Base-by-base conservation (phyloP, 37 sponge, comb jelly and placozoan genomes). In the Diacarnus erythraeanus region DNA sequence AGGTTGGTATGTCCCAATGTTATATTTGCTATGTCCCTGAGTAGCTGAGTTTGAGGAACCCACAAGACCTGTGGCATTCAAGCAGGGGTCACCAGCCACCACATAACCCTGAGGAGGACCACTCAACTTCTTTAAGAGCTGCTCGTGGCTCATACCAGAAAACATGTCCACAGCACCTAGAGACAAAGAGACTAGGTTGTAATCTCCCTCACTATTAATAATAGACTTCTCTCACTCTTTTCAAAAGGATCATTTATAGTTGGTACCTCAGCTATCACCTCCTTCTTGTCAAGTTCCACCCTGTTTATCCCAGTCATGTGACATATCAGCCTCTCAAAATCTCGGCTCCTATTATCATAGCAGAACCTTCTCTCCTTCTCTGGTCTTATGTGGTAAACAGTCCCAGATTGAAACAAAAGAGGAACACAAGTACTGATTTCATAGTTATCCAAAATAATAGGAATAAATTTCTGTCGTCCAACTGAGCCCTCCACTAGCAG, bases 261-360 rank as follows among this genome's bases (percentile, higher is more conserved):
- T 12, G 34, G 27, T 26, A 65, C 9, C 9, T 31, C 39, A 9
- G 44, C 69, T 42, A 6, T 27, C 22, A 22, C 25, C 3, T 23
- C 37, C 37, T 38, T 56, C 17, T 42, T 10, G 39, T 84, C 73
- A 25, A 87, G n/a, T 29, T 74, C 34, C 2, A 25, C 44, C 42
- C 87, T 72, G 57, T 87, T 76, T 2, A 87, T 80, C n/a, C 87
- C 87, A 21, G 80, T 81, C 81, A 87, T 80, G 54, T 81, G 68
- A 54, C 87, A 87, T 4, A 87, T 68, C 9, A 87, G 76, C 58
- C 34, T 44, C 59, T 87, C 87, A 69, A 87, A 87, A 44, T 57
- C 67, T 3, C 76, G 36, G 25, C 57, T 36, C 58, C 17, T 74
- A 69, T 74, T 27, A 57, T 79, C 86, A 40, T 76, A 87, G 20